phyloP scores from a whole-genome alignment of 2,113 vertebrate genomes.

The Malurus melanocephalus region DNA sequence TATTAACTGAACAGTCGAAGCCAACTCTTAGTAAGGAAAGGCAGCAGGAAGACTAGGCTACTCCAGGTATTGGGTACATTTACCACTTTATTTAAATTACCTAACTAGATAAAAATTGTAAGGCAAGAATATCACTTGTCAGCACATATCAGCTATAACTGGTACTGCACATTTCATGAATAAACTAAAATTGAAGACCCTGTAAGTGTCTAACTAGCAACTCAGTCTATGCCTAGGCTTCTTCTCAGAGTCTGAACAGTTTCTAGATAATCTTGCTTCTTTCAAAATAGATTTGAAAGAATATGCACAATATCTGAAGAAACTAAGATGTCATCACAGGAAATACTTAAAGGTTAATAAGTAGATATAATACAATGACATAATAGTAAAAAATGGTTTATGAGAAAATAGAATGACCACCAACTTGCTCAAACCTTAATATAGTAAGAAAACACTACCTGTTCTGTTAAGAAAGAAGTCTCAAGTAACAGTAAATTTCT shows the following conservation, averaged over 20 bases:
- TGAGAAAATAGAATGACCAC: not conserved
- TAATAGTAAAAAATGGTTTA: not conserved
- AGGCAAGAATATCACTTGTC: conserved; percentile 55
- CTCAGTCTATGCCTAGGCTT: not conserved
- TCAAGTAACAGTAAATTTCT: not conserved
- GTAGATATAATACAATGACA: not conserved
- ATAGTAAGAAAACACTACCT: not conserved
- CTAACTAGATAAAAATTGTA: conserved; percentile 9
- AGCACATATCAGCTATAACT: conserved; percentile 51
- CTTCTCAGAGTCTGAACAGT: not conserved
- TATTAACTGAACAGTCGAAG: conserved; percentile 25
- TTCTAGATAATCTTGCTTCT: not conserved
- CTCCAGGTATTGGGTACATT: conserved; percentile 8
- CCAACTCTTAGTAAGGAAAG: conserved; percentile 30
- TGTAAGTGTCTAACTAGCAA: not conserved
- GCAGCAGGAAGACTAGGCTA: conserved; percentile 10
- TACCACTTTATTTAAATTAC: conserved; percentile 47
- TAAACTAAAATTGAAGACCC: conserved; percentile 44
- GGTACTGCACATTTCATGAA: conserved; percentile 21
- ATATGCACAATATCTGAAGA: not conserved
- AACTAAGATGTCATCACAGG: not conserved
- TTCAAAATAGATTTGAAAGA: not conserved
- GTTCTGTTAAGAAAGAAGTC: not conserved
- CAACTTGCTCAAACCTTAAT: not conserved
- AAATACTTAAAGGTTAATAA: not conserved